A percentile compares a stretch with the other conserved stretches of the same genome.
Evolutionary conservation across 2,888 invertebrate genomes (phyloP).

Genomic region (Microctonus hyperodae): DNA sequence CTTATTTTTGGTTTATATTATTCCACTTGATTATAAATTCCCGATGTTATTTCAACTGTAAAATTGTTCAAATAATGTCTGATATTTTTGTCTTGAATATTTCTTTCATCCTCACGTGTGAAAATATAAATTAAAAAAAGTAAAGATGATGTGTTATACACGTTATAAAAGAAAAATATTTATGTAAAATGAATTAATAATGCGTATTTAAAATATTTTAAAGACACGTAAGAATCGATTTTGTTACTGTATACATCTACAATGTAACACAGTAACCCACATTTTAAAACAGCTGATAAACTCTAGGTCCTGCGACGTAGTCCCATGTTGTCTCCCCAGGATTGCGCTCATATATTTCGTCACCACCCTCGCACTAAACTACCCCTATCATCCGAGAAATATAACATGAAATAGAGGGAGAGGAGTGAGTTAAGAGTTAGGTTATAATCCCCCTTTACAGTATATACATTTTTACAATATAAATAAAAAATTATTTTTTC

Average conservation of each 20-base stretch:
- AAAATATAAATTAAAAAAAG: no score
- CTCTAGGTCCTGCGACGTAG: background rate
- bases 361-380: slow-evolving; percentile 20
- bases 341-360: background rate
- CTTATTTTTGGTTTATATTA: no score
- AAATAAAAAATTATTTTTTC: background rate
- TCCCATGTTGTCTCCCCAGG: slow-evolving; percentile 10
- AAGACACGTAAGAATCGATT: slow-evolving; percentile 23
- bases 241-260: background rate
- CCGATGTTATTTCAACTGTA: no score
- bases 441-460: slow-evolving; percentile 26
- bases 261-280: slow-evolving; percentile 47
- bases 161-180: background rate
- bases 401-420: slow-evolving; percentile 16
- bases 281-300: slow-evolving; percentile 57
- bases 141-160: no score
- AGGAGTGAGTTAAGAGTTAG: slow-evolving; percentile 11
- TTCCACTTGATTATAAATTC: no score
- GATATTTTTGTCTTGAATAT: no score
- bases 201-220: background rate
- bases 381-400: slow-evolving; percentile 12
- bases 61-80: no score
- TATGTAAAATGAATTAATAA: background rate
- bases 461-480: slow-evolving; percentile 1
- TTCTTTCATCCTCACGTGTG: no score